These are phyloP conservation scores for Pyrrhia umbra DNA, from an alignment of 2,888 invertebrate species.

Conservation along the genomic window DNA sequence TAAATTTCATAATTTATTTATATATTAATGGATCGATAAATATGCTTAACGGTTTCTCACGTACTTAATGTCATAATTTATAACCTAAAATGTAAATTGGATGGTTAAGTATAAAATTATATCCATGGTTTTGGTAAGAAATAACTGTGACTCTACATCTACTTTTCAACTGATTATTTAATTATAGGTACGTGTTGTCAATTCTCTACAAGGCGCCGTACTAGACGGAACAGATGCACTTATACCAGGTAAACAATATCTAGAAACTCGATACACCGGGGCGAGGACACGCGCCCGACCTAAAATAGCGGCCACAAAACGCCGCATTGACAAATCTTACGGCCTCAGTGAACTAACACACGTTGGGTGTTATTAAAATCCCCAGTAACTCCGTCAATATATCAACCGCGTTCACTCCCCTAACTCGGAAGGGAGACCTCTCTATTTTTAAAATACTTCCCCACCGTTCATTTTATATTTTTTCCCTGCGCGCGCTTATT, in stretches of 20 bases:
- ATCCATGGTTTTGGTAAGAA: not conserved
- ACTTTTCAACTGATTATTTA: too few relatives aligned
- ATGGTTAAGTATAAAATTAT: constrained; percentile 24
- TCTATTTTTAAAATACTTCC: constrained; percentile 90
- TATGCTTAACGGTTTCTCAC: constrained; percentile 15
- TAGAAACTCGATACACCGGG: constrained; percentile 78
- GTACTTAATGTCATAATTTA: constrained; percentile 33
- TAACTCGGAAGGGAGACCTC: constrained; percentile 80
- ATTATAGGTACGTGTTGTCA: not conserved
- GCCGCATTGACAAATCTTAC: constrained; percentile 89
- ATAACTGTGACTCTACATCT: not conserved
- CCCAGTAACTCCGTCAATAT: constrained; percentile 87
- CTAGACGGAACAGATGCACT: constrained; percentile 68
- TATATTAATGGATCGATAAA: constrained; percentile 52
- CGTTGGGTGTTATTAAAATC: constrained; percentile 89
- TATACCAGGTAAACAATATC: constrained; percentile 80
- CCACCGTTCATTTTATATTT: constrained; percentile 87
- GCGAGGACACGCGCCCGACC: constrained; percentile 83
- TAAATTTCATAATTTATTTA: constrained; percentile 42
- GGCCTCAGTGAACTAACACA: constrained; percentile 88
- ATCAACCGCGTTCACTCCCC: constrained; percentile 86
- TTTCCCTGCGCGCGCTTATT: constrained; percentile 83
- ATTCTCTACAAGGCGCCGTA: constrained; percentile 9
- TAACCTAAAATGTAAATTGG: constrained; percentile 37
- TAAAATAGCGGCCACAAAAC: constrained; percentile 87